A percentile compares a stretch with the other conserved stretches of the same genome.
Conservation (phyloP, 1,140 invertebrate species). For the Dreissena polymorpha region DNA sequence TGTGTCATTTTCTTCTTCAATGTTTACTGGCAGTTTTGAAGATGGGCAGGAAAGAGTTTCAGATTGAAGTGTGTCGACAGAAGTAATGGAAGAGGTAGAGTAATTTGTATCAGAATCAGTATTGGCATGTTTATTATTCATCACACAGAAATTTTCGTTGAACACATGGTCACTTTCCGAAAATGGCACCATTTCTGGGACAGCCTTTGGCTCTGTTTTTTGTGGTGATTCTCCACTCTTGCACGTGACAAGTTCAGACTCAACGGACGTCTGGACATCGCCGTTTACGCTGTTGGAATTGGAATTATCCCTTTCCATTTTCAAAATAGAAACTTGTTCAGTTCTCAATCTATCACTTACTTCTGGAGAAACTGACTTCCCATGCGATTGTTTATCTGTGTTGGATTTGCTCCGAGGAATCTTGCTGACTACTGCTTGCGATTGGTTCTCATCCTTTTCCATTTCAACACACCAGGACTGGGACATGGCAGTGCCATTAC, state of each 20-base stretch:
- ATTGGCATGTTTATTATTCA: neutral
- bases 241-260: neutral
- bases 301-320: neutral
- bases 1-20: neutral
- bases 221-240: neutral
- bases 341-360: conserved; percentile 8
- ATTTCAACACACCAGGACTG: conserved; percentile 55
- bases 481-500: conserved; percentile 29
- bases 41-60: neutral
- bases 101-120: neutral
- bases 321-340: conserved; percentile 43
- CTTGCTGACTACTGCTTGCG: conserved; percentile 22
- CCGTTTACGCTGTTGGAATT: neutral
- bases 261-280: neutral
- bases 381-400: neutral
- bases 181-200: neutral
- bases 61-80: neutral
- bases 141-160: conserved; percentile 25
- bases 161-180: conserved; percentile 27
- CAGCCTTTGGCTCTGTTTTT: neutral
- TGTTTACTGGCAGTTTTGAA: neutral
- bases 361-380: neutral
- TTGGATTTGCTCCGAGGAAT: conserved; percentile 32
- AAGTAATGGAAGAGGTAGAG: neutral
- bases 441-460: conserved; percentile 13